Base-by-base conservation (phyloP, 2,113 vertebrate genomes). In the Lepus americanus region DNA sequence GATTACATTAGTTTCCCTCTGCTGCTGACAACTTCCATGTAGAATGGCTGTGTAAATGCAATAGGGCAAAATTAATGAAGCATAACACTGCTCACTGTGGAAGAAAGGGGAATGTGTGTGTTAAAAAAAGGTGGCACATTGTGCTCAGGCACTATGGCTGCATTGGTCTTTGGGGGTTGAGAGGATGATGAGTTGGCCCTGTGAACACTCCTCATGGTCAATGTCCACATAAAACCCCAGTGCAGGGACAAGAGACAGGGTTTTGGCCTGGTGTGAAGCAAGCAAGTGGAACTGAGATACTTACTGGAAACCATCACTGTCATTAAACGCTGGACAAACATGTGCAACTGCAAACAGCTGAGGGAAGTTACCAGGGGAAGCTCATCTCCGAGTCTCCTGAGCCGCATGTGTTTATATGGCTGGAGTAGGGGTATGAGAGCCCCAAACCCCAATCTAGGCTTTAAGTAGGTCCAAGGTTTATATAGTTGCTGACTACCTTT, bases 21-120 rank as follows among this genome's bases (percentile, higher is more conserved):
- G n/a, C 49, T 0, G 11, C 36, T 27, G 31, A 74, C 3, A n/a
- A 55, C n/a, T 29, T 51, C 11, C 19, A 49, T 1, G 6, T 0
- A 64, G 53, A 72, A 1, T 78, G 59, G 7, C 16, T 33, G 6
- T 4, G 12, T 55, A 77, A 69, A 3, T 19, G 74, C 3, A 51
- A 36, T 59, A 87, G 12, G 9, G 31, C 2, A 51, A 83, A 92
- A 83, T 27, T 70, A 86, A 80, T 22, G 16, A 44, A 59, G 19
- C 55, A 59, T 19, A 59, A 14, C 16, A 70, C 7, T 39, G 12
- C 29, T 67, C 66, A 76, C 61, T 61, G 36, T 44, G 20, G 74
- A 67, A 76, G 13, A 78, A 61, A 84, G 59, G 10, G 36, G 64
- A 14, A 69, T 4, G 6, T n/a, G 16, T 55, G n/a, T 55, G 72